Conservation (phyloP, 2,113 vertebrate genomes). For the Osmerus mordax region DNA sequence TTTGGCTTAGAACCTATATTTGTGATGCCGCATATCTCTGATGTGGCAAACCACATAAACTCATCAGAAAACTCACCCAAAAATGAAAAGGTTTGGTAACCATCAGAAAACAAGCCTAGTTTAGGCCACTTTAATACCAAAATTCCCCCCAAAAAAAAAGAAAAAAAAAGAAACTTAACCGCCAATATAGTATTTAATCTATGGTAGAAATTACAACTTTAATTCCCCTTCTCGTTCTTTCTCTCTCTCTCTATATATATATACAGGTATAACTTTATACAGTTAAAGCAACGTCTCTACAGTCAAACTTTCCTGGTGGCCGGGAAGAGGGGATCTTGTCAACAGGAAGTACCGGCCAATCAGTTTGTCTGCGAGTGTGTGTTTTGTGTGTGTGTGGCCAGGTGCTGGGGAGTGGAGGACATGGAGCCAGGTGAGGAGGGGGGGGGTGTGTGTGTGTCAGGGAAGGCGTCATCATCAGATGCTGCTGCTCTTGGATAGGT, state of each 20-base stretch:
- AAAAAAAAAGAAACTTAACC: conserved; percentile 78
- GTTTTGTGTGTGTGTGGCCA: conserved; percentile 10
- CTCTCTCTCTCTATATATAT: conserved; percentile 91
- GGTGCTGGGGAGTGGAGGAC: conserved; percentile 32
- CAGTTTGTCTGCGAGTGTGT: conserved; percentile 21
- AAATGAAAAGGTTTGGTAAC: conserved; percentile 77
- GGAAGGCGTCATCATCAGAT: conserved; percentile 66
- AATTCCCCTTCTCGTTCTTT: conserved; percentile 67
- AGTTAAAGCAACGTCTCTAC: conserved; percentile 83
- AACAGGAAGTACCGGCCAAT: not conserved
- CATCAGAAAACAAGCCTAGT: conserved; percentile 63
- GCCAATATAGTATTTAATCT: conserved; percentile 84
- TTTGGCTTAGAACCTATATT: conserved; percentile 74
- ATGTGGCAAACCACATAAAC: conserved; percentile 69
- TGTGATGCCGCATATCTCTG: conserved; percentile 57
- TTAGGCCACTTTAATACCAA: conserved; percentile 79
- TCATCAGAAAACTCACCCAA: conserved; percentile 69
- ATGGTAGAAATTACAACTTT: conserved; percentile 87
- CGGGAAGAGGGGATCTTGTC: not conserved
- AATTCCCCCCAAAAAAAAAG: conserved; percentile 68
- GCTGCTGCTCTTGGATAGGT: conserved; percentile 88
- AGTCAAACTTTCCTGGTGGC: conserved; percentile 38
- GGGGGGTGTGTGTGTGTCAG: conserved; percentile 17
- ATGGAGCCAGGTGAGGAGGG: not conserved
- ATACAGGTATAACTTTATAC: conserved; percentile 96